Base-by-base conservation (phyloP, 30 jellyfish, hydroid and myxozoan genomes). In the Aurelia aurita complex sp. Pacific region DNA sequence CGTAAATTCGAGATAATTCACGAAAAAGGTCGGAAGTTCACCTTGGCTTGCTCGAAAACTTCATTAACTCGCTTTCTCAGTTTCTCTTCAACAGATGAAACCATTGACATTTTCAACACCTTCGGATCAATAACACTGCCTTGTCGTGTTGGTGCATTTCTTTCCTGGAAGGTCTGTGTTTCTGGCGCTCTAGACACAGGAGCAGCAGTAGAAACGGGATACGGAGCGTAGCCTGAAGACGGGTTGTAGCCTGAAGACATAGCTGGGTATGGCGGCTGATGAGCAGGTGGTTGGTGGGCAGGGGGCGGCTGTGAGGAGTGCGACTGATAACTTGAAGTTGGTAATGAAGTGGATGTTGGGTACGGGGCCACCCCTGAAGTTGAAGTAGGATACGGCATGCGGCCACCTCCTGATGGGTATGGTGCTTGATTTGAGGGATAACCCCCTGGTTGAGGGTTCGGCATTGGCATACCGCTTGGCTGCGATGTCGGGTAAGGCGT, bases 1-100 rank as follows among this genome's bases (percentile, higher is more conserved):
- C 13, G 67, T 13, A 17, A 55, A 17, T 55, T 55, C 16, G 17
- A 55, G 17, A 55, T 55, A 2, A 5, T 1, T 61, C 10, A 4
- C 9, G 32, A 19, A 61, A 61, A 61, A 16, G 9, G 7, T 16
- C 12, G 7, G 69, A 38, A n/a, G 38, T 77, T 9, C 53, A 94
- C 99, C 96, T 94, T 89, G 50, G 93, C 99, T 67, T 83, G 88
- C 62, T 70, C 91, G 68, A 81, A 94, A 4, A 89, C 97, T 69
- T 94, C 97, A 33, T 90, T 89, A 16, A 89, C 97, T 72, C 99
- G 85, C n/a, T 96, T 87, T 65, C 60, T 78, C 43, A 94, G 61
- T 68, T 94, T 94, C 51, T 94, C 97, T 73, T 94, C 99, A 13
- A 85, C 99, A 32, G 99, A 77, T 23, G 99, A 84, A 32, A 94